Base-by-base conservation (phyloP, 1,140 invertebrate species). In the Lethocerus indicus region DNA sequence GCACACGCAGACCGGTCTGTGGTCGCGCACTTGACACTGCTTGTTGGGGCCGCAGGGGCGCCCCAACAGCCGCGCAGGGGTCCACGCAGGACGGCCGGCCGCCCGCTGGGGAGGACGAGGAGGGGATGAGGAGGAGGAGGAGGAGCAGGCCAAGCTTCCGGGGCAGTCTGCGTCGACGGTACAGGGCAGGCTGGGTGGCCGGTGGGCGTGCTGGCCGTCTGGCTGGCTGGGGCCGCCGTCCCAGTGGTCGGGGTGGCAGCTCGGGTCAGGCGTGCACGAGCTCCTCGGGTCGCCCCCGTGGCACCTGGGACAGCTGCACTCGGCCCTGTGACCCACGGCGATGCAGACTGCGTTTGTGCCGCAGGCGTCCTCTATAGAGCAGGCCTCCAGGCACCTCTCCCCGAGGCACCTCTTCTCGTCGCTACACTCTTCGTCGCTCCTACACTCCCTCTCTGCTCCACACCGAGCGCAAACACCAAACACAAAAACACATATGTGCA, bases 351-450 rank as follows among this genome's bases (percentile, higher is more conserved):
- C 87, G 67, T 91, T 89, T 55, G 80, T 72, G 52, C 89, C 88
- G 66, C 88, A 93, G 51, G 82, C 82, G 56, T 81, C 87, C 56
- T 83, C 76, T 57, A 90, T 71, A 57, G 75, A 79, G 71, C 89
- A 93, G 55, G 87, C 88, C 69, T 92, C 86, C 66, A 85, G 74
- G 67, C 89, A 93, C 65, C 80, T 72, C 61, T 76, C 73, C 68
- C 83, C 81, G 66, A 88, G 78, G 73, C 89, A 93, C 62, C 85
- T 83, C 71, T 87, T 85, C 67, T 90, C 85, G 67, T 81, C 79
- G 53, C 85, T 77, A 71, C 89, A 93, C 69, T 90, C 86, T 70
- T 76, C 73, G 74, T 92, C 85, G 65, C 78, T 81, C 67, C 80
- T 80, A 71, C 88, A 92, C 76, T 87, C 81, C 71, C n/a, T n/a